Conservation (phyloP, 2,113 vertebrate genomes). For the Pogona vitticeps region DNA sequence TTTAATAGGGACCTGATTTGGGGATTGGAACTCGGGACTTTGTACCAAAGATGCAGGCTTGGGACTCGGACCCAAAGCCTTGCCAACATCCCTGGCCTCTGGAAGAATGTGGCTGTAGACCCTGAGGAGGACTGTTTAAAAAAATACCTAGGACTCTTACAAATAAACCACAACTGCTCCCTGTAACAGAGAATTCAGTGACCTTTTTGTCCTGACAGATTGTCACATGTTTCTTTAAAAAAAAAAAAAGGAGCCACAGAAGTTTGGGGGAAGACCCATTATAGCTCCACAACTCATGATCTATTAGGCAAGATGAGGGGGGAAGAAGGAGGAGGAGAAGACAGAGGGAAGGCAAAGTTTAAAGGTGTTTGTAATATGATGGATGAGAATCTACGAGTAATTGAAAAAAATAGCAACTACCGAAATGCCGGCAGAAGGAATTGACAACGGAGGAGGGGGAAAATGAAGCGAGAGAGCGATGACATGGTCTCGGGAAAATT, state of each 20-base stretch:
- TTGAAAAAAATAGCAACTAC: conserved; percentile 33
- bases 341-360: conserved; percentile 7
- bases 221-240: neutral
- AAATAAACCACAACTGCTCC: conserved; percentile 37
- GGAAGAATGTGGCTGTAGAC: conserved; percentile 59
- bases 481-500: conserved; percentile 35
- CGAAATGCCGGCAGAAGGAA: conserved; percentile 23
- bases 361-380: conserved; percentile 18
- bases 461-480: conserved; percentile 23
- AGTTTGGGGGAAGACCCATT: neutral
- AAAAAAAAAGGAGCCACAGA: neutral
- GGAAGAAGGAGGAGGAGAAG: neutral
- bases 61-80: too few species aligned
- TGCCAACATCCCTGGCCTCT: too few species aligned
- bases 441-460: conserved; percentile 43
- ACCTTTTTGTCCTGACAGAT: conserved; percentile 3
- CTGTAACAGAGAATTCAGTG: conserved; percentile 42
- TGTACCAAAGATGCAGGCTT: too few species aligned
- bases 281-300: conserved; percentile 3
- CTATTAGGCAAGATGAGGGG: conserved; percentile 21
- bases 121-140: conserved; percentile 50
- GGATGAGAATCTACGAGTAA: conserved; percentile 31
- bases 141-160: conserved; percentile 41
- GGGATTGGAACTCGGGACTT: too few species aligned
- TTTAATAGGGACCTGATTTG: too few species aligned